These are phyloP conservation scores for Pseudomugil gertrudae DNA, from an alignment of 2,797 vertebrate species.

Conservation along the genomic window DNA sequence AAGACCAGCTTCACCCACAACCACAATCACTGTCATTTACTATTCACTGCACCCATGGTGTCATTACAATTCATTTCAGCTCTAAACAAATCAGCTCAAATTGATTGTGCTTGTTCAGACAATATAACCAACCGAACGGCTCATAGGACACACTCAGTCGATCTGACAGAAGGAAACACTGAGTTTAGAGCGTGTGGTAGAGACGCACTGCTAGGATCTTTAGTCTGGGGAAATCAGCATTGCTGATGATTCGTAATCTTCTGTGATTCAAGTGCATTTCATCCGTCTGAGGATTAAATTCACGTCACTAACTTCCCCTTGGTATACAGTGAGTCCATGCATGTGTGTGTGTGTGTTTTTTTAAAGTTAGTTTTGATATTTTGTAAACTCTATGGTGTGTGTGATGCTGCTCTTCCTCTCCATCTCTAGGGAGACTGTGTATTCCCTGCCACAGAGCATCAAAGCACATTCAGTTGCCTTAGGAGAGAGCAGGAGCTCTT, in stretches of 20 bases:
- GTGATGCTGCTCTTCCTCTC: conserved; percentile 44
- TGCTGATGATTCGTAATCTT: conserved; percentile 68
- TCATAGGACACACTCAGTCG: conserved; percentile 8
- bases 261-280: conserved; percentile 62
- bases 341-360: conserved; percentile 52
- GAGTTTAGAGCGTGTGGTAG: neutral
- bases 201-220: conserved; percentile 27
- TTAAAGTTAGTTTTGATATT: conserved; percentile 55
- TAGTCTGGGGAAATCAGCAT: conserved; percentile 48
- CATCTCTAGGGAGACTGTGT: conserved; percentile 79
- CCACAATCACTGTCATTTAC: conserved; percentile 43
- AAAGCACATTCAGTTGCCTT: conserved; percentile 78
- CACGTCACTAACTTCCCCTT: conserved; percentile 55
- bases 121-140: conserved; percentile 22
- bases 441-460: conserved; percentile 84
- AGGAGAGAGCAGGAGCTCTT: conserved; percentile 71
- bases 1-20: conserved; percentile 47
- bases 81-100: conserved; percentile 58
- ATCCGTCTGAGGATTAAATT: conserved; percentile 73
- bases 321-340: neutral
- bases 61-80: conserved; percentile 50
- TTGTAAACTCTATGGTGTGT: conserved; percentile 51
- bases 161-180: conserved; percentile 38
- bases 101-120: conserved; percentile 55
- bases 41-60: conserved; percentile 34